phyloP scores from a whole-genome alignment of 2,888 invertebrate species.

The Boloria selene region DNA sequence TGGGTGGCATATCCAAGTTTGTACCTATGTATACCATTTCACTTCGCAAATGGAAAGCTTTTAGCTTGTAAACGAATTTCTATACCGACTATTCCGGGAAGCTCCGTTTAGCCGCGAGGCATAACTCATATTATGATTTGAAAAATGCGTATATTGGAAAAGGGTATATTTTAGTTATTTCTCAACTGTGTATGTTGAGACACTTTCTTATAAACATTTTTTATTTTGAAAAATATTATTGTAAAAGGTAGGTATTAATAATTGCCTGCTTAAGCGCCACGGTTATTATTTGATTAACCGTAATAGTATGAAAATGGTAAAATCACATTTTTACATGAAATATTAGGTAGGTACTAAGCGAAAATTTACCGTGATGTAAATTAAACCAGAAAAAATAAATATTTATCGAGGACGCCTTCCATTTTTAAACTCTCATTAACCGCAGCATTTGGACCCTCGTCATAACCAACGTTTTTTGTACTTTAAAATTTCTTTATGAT shows the following conservation, averaged over 20 bases:
- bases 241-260: too few species aligned
- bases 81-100: constrained; percentile 48
- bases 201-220: background rate
- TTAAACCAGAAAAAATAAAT: constrained; percentile 18
- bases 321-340: background rate
- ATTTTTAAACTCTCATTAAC: constrained; percentile 30
- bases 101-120: constrained; percentile 38
- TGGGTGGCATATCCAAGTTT: constrained; percentile 33
- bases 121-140: constrained; percentile 33
- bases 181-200: too few species aligned
- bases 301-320: too few species aligned
- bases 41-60: constrained; percentile 70
- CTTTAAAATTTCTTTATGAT: constrained; percentile 19
- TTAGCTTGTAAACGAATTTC: constrained; percentile 72
- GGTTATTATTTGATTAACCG: too few species aligned
- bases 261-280: too few species aligned
- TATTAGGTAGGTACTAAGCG: background rate
- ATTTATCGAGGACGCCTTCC: constrained; percentile 20
- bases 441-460: constrained; percentile 25
- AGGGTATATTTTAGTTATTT: too few species aligned
- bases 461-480: constrained; percentile 22
- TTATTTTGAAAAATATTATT: too few species aligned
- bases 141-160: constrained; percentile 18
- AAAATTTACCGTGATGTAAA: constrained; percentile 15
- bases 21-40: constrained; percentile 49